Evolutionary conservation across 2,888 invertebrate species (phyloP).

Genomic region (Nectonema munidae): DNA sequence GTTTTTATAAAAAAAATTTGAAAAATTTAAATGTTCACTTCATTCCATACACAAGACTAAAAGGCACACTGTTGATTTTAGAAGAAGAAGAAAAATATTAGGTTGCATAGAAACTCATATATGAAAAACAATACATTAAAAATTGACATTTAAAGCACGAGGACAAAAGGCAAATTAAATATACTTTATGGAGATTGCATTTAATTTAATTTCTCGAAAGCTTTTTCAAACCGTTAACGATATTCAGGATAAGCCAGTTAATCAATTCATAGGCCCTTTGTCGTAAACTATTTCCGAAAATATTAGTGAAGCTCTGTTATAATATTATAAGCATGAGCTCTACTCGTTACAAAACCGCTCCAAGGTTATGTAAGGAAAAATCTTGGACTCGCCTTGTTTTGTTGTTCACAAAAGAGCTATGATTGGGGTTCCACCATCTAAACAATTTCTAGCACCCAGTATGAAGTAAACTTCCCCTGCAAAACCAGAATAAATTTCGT

Average conservation of each 20-base stretch:
- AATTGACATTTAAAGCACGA: too few relatives aligned
- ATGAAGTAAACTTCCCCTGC: constrained; percentile 79
- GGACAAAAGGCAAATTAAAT: too few relatives aligned
- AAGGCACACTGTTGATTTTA: too few relatives aligned
- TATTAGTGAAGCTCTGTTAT: constrained; percentile 63
- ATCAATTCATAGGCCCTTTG: constrained; percentile 64
- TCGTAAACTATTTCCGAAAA: constrained; percentile 56
- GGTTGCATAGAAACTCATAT: too few relatives aligned
- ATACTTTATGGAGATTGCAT: constrained; percentile 24
- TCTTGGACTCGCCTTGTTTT: constrained; percentile 46
- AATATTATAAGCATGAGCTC: constrained; percentile 64
- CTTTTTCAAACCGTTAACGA: constrained; percentile 44
- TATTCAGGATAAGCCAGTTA: constrained; percentile 60
- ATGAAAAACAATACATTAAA: too few relatives aligned
- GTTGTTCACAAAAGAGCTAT: constrained; percentile 52
- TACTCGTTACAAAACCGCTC: constrained; percentile 61
- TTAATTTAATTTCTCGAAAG: constrained; percentile 35
- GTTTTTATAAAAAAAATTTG: too few relatives aligned
- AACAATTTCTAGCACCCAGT: constrained; percentile 47
- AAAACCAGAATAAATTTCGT: constrained; percentile 37
- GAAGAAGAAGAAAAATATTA: too few relatives aligned
- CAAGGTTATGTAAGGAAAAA: constrained; percentile 47
- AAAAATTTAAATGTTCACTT: too few relatives aligned
- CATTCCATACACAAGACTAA: too few relatives aligned
- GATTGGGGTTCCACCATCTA: constrained; percentile 65